phyloP scores from a whole-genome alignment of 2,797 vertebrate genomes.

The Lacerta agilis region DNA sequence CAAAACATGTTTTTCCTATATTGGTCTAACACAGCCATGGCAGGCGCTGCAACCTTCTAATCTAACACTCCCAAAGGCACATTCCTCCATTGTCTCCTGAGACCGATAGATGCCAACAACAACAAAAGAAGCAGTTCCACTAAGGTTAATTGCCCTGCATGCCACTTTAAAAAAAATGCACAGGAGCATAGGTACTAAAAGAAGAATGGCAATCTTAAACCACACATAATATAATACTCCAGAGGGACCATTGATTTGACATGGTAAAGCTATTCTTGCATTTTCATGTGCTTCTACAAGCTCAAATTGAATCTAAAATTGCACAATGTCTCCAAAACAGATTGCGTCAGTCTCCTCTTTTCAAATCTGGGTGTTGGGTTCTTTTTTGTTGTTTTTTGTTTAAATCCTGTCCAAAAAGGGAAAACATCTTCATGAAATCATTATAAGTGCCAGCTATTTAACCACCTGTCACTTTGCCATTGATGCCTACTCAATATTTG shows the following conservation, averaged over 20 bases:
- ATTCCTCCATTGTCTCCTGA: too few species aligned
- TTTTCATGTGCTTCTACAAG: conserved; percentile 25
- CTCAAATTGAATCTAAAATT: conserved; percentile 61
- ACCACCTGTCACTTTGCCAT: conserved; percentile 74
- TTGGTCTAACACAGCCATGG: too few species aligned
- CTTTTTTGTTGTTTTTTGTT: conserved; percentile 60
- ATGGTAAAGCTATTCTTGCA: conserved; percentile 3
- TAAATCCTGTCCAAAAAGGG: conserved; percentile 58
- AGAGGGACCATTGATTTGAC: conserved; percentile 35
- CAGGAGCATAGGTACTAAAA: neutral
- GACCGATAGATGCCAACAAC: too few species aligned
- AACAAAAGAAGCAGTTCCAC: neutral
- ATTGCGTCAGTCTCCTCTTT: conserved; percentile 75
- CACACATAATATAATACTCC: conserved; percentile 8
- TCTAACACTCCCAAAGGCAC: too few species aligned
- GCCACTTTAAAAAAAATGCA: conserved; percentile 16
- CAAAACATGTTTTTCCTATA: too few species aligned
- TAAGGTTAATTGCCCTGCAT: conserved; percentile 8
- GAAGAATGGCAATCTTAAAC: neutral
- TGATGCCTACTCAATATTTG: conserved; percentile 73
- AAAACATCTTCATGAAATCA: conserved; percentile 75
- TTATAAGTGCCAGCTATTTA: conserved; percentile 76
- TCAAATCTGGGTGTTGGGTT: conserved; percentile 55
- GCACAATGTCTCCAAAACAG: conserved; percentile 65
- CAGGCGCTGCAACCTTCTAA: too few species aligned